Base-by-base conservation (phyloP, 2,888 invertebrate genomes). In the Diarsia brunnea region DNA sequence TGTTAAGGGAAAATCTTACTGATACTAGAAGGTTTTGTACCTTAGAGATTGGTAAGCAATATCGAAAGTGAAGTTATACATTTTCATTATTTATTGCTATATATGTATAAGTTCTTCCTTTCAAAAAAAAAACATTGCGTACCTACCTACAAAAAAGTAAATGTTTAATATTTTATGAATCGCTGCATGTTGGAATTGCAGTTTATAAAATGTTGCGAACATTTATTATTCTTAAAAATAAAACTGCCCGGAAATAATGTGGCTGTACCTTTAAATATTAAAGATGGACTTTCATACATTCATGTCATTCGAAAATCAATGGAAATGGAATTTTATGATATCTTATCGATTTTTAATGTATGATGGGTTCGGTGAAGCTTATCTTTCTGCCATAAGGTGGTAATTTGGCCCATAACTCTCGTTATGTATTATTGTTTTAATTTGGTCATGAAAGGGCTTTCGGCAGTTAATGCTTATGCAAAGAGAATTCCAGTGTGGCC, bases 91-190 rank as follows among this genome's bases (percentile, higher is more conserved):
- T 47, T 53, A 53, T 63, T 70, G 3, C 53, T 72, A 38, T 24
- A n/a, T 55, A 21, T 31, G 14, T 49, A 16, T 45, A n/a, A 55
- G 49, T 70, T 31, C n/a, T 16, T 38, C 24, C 19, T 19, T 12
- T 5, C n/a, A 19, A n/a, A 47, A 53, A 76, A 45, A 14, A 38
- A 19, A 38, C 8, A 1, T 38, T 38, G 19, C 4, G 1, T 14
- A n/a, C n/a, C n/a, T n/a, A n/a, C n/a, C n/a, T n/a, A 3, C 7
- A 31, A 67, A 79, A 73, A 63, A 53, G 47, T 49, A 31, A 67
- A 82, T 69, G 53, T 31, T 27, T 53, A 63, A 45, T 70, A 74
- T 79, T 79, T 74, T 79, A 79, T 74, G 38, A 68, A 58, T 49
- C 27, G 53, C 31, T 19, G 51, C 58, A 72, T 72, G 61, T 31